Conservation (phyloP, 1,140 invertebrate species). For the Drosophila carrolli region DNA sequence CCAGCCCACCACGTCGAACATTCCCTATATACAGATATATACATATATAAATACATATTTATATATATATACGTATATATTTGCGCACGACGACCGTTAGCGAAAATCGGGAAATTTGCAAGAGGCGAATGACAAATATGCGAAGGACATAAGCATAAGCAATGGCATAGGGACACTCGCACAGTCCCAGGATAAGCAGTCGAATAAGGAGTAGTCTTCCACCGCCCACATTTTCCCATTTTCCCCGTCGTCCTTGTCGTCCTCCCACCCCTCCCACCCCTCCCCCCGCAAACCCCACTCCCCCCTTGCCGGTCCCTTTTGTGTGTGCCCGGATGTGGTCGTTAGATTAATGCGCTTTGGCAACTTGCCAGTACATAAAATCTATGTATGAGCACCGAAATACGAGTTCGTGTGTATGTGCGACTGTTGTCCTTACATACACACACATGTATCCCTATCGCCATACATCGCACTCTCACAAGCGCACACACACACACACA, state of each 20-base stretch:
- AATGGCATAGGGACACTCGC: conserved; percentile 62
- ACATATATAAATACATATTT: conserved; percentile 1
- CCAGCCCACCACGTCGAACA: conserved; percentile 53
- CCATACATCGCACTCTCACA: conserved; percentile 17
- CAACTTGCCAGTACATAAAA: conserved; percentile 81
- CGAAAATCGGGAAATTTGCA: conserved; percentile 76
- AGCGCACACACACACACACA: conserved; percentile 8
- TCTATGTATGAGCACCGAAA: conserved; percentile 67
- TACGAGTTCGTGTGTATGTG: conserved; percentile 16
- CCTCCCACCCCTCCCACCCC: conserved; percentile 3
- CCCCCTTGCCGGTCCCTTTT: background rate
- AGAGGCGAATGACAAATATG: conserved; percentile 78
- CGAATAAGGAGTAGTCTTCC: conserved; percentile 43
- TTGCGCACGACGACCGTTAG: conserved; percentile 18
- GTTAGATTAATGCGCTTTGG: conserved; percentile 82
- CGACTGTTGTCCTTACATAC: conserved; percentile 25
- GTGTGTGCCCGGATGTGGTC: conserved; percentile 77
- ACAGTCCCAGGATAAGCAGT: conserved; percentile 48
- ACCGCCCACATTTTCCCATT: conserved; percentile 2
- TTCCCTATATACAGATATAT: conserved; percentile 16
- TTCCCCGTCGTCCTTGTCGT: conserved; percentile 6
- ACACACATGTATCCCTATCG: conserved; percentile 13
- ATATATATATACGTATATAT: conserved; percentile 1
- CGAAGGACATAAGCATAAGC: conserved; percentile 81
- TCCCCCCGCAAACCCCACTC: background rate